Evolutionary conservation across 23 tunicate species (phyloP), one percentile per base, ranked within the genome.

Genomic region (Aplidium turbinatum): DNA sequence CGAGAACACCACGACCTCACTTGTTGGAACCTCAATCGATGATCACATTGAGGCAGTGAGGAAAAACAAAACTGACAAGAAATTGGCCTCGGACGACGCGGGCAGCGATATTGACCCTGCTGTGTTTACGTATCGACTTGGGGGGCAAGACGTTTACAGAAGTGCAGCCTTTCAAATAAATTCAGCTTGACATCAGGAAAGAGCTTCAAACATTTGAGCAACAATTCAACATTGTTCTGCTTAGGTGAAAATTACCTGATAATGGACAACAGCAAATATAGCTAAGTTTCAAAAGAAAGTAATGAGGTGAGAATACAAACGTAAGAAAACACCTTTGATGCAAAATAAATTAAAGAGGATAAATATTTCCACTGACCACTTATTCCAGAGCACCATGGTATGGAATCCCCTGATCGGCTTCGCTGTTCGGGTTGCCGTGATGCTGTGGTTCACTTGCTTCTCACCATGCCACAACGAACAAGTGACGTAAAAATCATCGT

Each of bases 401-500:
- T 68, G 66, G 56, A 69, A 81, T 5, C 63, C 38, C 67, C 69
- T 68, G 21, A 22, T 60, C 0, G 78, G 53, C 68, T 81, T 76
- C 6, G 61, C 77, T 16, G 34, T 34, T 42, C 76, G 36, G 1
- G 87, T 81, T 3, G 69, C 13, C 13, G 76, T 34, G 18, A 46
- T 55, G 36, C 60, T 76, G 63, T 61, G 63, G 47, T 33, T 39
- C 1, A 88, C 52, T 53, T 76, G 61, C 0, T 34, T 31, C 18
- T 88, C 81, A 0, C 87, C 96, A 58, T 81, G 80, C 69, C 78
- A 76, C 46, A 88, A 55, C 20, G 70, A 51, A 58, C 83, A 81
- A 0, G 75, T 36, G 2, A 76, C 75, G 66, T 33, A 81, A 64
- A 67, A 88, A 19, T 88, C 87, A 18, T 76, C 83, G 57, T 68